These are phyloP conservation scores for Cyanoramphus novaezelandiae DNA, from an alignment of 2,113 vertebrate genomes.

Conservation along the genomic window DNA sequence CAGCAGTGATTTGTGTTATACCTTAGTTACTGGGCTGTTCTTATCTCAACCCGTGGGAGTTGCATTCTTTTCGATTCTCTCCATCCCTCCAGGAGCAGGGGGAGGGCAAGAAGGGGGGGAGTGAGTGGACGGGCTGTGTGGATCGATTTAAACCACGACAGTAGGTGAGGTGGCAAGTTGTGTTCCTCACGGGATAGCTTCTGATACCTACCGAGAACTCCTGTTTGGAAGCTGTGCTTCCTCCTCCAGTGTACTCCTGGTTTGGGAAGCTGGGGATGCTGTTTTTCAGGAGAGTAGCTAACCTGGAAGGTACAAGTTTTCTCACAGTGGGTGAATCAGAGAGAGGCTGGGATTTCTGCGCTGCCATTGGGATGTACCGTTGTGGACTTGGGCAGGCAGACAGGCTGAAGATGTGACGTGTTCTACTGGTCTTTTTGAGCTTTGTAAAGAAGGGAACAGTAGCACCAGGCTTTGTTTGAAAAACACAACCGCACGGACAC, in stretches of 20 bases:
- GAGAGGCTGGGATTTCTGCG: neutral
- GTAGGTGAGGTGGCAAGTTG: neutral
- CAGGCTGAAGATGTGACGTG: neutral
- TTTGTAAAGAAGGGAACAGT: neutral
- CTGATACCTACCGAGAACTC: neutral
- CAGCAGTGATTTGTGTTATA: too few species aligned
- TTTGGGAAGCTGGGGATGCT: neutral
- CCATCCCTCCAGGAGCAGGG: too few species aligned
- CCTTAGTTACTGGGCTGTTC: too few species aligned
- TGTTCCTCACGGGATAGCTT: neutral
- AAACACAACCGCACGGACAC: rapidly evolving
- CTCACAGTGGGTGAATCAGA: neutral
- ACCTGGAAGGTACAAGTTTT: neutral
- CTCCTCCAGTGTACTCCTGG: neutral
- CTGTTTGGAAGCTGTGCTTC: neutral
- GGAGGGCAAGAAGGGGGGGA: too few species aligned
- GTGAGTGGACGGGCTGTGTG: too few species aligned
- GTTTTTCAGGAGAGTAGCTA: neutral
- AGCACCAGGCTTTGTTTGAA: neutral
- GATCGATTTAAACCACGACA: too few species aligned
- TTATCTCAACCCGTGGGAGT: too few species aligned
- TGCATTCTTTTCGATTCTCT: too few species aligned
- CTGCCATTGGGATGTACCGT: rapidly evolving
- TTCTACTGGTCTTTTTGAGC: neutral
- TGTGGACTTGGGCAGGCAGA: neutral